phyloP scores from a whole-genome alignment of 2,888 invertebrate species.

The Campoplex capitator region DNA sequence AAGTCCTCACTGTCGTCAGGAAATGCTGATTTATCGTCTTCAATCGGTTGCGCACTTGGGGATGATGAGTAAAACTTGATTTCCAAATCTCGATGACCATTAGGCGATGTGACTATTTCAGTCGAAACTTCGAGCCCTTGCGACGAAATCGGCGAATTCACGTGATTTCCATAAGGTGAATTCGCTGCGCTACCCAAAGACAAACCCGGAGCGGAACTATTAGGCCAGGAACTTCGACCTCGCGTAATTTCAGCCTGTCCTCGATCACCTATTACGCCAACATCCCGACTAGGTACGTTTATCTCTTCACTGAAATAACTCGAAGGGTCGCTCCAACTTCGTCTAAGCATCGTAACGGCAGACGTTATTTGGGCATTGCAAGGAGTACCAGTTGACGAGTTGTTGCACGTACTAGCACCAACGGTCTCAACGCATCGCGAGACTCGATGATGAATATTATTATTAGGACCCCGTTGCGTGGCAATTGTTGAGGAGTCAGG shows the following conservation, averaged over 20 bases:
- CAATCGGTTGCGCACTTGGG: conserved; percentile 83
- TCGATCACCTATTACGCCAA: conserved; percentile 83
- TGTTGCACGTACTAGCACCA: conserved; percentile 36
- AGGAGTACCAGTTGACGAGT: conserved; percentile 48
- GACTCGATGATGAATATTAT: conserved; percentile 61
- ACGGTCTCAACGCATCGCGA: conserved; percentile 55
- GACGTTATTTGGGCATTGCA: conserved; percentile 48
- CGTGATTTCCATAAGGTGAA: conserved; percentile 55
- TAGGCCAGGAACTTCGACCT: conserved; percentile 79
- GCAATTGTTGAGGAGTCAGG: conserved; percentile 63
- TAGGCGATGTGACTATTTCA: conserved; percentile 91
- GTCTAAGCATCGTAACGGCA: conserved; percentile 83
- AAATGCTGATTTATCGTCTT: conserved; percentile 75
- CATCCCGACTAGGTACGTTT: conserved; percentile 82
- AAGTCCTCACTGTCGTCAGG: conserved; percentile 78
- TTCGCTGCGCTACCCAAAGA: conserved; percentile 61
- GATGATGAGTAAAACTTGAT: conserved; percentile 91
- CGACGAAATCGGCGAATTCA: conserved; percentile 71
- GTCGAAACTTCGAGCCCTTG: conserved; percentile 90
- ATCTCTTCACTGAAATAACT: conserved; percentile 83
- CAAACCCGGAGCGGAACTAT: conserved; percentile 71
- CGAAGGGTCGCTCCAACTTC: conserved; percentile 89
- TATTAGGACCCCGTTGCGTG: conserved; percentile 57
- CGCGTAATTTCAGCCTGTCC: conserved; percentile 76
- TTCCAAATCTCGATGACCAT: conserved; percentile 92